Percentiles rank a stretch among this genome's conserved stretches.
phyloP scores from a whole-genome alignment of 2,888 invertebrate genomes.

The Morpho achilles region DNA sequence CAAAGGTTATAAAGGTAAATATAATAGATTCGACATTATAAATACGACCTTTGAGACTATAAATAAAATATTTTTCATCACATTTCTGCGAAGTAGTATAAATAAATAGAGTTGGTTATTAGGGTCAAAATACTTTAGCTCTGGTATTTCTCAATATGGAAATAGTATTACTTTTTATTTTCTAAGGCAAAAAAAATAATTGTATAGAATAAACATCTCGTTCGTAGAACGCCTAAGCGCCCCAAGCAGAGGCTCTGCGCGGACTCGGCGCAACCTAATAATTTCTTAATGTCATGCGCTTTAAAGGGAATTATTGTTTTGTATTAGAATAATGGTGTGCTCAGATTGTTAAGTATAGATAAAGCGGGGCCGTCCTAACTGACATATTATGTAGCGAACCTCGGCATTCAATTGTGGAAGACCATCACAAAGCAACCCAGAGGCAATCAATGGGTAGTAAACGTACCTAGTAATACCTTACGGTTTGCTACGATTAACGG shows the following conservation, averaged over 20 bases:
- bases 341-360: slow-evolving; percentile 56
- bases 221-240: slow-evolving; percentile 38
- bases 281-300: slow-evolving; percentile 77
- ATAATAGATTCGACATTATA: too few relatives aligned
- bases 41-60: too few relatives aligned
- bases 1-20: too few relatives aligned
- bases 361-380: slow-evolving; percentile 44
- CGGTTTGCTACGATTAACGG: too few relatives aligned
- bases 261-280: slow-evolving; percentile 74
- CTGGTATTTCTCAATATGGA: too few relatives aligned
- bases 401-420: slow-evolving; percentile 37
- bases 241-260: slow-evolving; percentile 61
- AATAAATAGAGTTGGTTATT: too few relatives aligned
- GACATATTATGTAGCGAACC: slow-evolving; percentile 38
- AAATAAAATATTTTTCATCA: too few relatives aligned
- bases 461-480: not conserved
- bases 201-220: not conserved
- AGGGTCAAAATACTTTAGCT: too few relatives aligned
- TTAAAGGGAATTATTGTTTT: slow-evolving; percentile 76
- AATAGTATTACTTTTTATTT: too few relatives aligned
- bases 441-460: slow-evolving; percentile 15
- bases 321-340: slow-evolving; percentile 69
- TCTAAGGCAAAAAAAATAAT: not conserved
- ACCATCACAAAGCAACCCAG: slow-evolving; percentile 24
- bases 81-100: too few relatives aligned